Conservation (phyloP, 2,797 vertebrate species). For the Melanotaenia pygmaea region DNA sequence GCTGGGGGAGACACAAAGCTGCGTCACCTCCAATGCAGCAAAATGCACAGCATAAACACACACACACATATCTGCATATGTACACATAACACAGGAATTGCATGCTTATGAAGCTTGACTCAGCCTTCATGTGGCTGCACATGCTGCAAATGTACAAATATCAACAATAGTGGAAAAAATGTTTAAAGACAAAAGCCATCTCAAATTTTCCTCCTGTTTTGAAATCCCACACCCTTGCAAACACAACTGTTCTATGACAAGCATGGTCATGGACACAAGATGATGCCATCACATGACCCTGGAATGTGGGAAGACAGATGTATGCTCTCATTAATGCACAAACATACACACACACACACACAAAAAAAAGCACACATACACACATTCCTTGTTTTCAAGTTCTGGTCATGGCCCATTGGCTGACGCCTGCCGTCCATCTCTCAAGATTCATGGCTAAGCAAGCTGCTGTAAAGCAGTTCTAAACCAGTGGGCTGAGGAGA, state of each 20-base stretch:
- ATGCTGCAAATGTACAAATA: slow-evolving; percentile 43
- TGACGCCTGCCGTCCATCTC: slow-evolving; percentile 72
- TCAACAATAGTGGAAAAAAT: slow-evolving; percentile 28
- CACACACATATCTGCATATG: slow-evolving; percentile 36
- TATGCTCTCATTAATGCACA: slow-evolving; percentile 36
- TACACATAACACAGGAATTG: slow-evolving; percentile 30
- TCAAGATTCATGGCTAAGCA: slow-evolving; percentile 76
- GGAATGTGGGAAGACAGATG: slow-evolving; percentile 48
- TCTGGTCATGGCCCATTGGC: slow-evolving; percentile 75
- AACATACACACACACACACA: neutral
- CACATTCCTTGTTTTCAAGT: slow-evolving; percentile 55
- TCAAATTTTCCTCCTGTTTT: slow-evolving; percentile 6
- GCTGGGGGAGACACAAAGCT: slow-evolving; percentile 75
- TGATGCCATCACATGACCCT: slow-evolving; percentile 43
- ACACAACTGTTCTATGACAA: slow-evolving; percentile 32
- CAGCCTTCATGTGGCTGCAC: neutral
- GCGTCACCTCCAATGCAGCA: slow-evolving; percentile 73
- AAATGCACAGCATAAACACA: slow-evolving; percentile 33
- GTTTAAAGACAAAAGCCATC: slow-evolving; percentile 17
- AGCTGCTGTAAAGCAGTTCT: slow-evolving; percentile 78
- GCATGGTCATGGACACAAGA: slow-evolving; percentile 28
- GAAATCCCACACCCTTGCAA: slow-evolving; percentile 5
- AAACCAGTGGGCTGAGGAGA: slow-evolving; percentile 75
- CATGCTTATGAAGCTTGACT: slow-evolving; percentile 26
- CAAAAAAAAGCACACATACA: slow-evolving; percentile 19